Base-by-base conservation (phyloP, 2,888 invertebrate genomes). In the Phortica okadai region DNA sequence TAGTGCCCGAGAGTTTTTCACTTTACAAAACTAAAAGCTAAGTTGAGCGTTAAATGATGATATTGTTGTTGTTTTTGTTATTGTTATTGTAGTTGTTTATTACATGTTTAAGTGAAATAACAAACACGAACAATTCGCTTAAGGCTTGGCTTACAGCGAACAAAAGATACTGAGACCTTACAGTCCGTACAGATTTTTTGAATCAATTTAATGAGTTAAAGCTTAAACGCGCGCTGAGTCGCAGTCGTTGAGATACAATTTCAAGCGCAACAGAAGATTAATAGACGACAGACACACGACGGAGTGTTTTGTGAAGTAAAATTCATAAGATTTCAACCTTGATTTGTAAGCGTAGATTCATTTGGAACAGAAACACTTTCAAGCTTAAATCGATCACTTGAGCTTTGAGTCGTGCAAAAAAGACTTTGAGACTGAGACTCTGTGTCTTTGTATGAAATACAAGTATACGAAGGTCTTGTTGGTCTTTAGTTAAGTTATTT, bases 311-410 rank as follows among this genome's bases (percentile, higher is more conserved):
- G 14, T 50, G 50, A 8, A 50, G 14, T 3, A 50, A 6, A 50
- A 50, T 11, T 50, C 14, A 50, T 50, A 1, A 8, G 10, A 50
- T 6, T 50, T 50, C 50, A 64, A 64, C 64, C 64, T 64, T 64
- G 64, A 64, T 64, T 64, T 64, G 64, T 64, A 64, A 64, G 33
- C 64, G 64, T 41, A 64, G 2, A n/a, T 25, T 62, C 62, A 62
- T 25, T 62, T n/a, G 21, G 21, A 62, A 21, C 62, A 21, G 11
- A 62, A 25, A 62, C 8, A 8, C 2, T 41, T 64, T 11, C 25
- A 33, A 21, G 64, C 11, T 64, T 25, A 16, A 62, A 62, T 64
- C 64, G 41, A 64, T 62, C 62, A 64, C 41, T 64, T 64, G 25
- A 64, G 14, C 14, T 64, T 64, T 50, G 64, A 64, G 41, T 33